Base-by-base conservation (phyloP, 2,888 invertebrate genomes). In the Euproctis similis region DNA sequence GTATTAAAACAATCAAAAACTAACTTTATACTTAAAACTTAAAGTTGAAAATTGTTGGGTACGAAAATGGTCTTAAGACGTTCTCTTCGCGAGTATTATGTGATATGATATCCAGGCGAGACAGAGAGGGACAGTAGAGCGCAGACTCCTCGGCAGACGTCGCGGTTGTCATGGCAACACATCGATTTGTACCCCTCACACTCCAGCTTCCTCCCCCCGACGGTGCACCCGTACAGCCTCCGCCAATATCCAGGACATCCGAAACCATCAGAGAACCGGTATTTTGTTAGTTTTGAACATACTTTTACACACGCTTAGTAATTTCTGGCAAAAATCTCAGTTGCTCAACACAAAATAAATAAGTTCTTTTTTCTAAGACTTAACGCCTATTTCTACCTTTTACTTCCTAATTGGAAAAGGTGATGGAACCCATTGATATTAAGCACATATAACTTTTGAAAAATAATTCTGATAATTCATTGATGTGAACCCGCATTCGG, bases 21-120 rank as follows among this genome's bases (percentile, higher is more conserved):
- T 26, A 31, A 38, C 39, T 42, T 63, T 58, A 7, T 0, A 0
- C 0, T 0, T 2, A 1, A 0, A 0, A 0, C 0, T 0, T 12
- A 36, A 46, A 39, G 30, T 8, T 20, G 16, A 31, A 25, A 44
- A 44, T 4, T 1, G 0, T 8, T 8, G 10, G 9, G 9, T 2
- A 6, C 1, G 1, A 3, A 12, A 3, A 10, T 28, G 37, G 36
- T 8, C 19, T 51, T 60, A 37, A 23, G 45, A 30, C 53, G 26
- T 62, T 68, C 55, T 45, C 34, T n/a, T 38, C 23, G 18, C 39
- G 28, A 36, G 40, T 30, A 33, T 35, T 42, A 63, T 76, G 75
- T 80, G 82, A 82, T 82, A 84, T 82, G 81, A 84, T 82, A 84
- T 75, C 77, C 72, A 74, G 78, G 75, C 82, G 81, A 84, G 82